Conservation (phyloP, 2,888 invertebrate genomes). For the Phoronis australis region DNA sequence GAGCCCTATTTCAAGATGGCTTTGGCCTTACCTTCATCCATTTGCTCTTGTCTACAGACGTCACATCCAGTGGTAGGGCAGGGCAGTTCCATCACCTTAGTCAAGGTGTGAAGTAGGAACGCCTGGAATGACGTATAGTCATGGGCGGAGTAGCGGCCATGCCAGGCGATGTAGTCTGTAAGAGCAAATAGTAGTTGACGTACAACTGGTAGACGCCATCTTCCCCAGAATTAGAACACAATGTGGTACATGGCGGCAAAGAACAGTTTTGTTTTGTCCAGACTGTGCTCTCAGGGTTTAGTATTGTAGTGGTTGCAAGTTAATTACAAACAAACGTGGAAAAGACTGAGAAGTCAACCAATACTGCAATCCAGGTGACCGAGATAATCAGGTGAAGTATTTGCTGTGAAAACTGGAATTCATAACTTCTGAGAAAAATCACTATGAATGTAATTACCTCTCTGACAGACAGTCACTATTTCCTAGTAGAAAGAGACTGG, state of each 20-base stretch:
- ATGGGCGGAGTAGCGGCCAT: conserved; percentile 48
- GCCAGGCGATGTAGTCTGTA: conserved; percentile 50
- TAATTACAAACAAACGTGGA: conserved; percentile 1
- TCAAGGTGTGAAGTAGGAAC: conserved; percentile 43
- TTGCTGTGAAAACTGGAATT: too few relatives aligned
- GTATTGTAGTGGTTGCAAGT: too few relatives aligned
- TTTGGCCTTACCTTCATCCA: conserved; percentile 26
- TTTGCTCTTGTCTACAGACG: conserved; percentile 29
- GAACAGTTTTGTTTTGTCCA: too few relatives aligned
- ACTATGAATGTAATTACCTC: too few relatives aligned
- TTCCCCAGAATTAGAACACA: neutral
- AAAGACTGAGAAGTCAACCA: too few relatives aligned
- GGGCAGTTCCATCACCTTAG: conserved; percentile 30
- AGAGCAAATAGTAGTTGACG: neutral
- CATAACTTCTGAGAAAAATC: too few relatives aligned
- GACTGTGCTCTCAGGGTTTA: too few relatives aligned
- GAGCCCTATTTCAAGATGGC: too few relatives aligned
- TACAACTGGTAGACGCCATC: neutral
- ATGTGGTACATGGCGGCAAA: neutral
- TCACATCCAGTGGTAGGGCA: conserved; percentile 35
- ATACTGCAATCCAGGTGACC: too few relatives aligned
- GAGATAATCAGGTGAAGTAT: too few relatives aligned
- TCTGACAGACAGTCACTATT: too few relatives aligned
- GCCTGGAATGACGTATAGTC: conserved; percentile 42
- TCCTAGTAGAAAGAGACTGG: too few relatives aligned